Base-by-base conservation (phyloP, 2,888 invertebrate genomes). In the Clitarchus hookeri region DNA sequence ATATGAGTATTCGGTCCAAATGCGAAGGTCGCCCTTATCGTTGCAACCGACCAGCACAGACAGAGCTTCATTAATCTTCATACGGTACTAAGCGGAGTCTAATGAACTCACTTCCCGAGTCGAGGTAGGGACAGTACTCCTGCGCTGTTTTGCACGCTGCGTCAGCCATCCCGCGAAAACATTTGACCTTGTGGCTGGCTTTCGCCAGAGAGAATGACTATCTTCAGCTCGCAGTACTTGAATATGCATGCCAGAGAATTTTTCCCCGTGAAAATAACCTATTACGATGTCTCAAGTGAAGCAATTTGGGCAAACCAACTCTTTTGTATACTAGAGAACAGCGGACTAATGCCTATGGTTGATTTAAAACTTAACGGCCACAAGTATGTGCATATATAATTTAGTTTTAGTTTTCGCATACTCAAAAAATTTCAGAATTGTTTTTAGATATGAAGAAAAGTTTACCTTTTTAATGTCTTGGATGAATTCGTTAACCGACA, bases 11-110 rank as follows among this genome's bases (percentile, higher is more conserved):
- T 65, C 65, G 65, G 65, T 65, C 65, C 65, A 65, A 65, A 13
- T 65, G 65, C 65, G 65, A 65, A 65, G 65, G 65, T 65, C 65
- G 23, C 19, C 65, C 65, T 65, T 65, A 65, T 65, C 65, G 65
- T 65, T 65, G 65, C 65, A 65, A 65, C 65, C 11, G 11, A 6
- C 65, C 65, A 65, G 16, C 65, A 23, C 65, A 65, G 16, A 65
- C 65, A 65, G 6, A 65, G 65, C 65, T 16, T 19, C 16, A 65
- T 13, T 65, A 23, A 65, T 65, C 23, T 65, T 19, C 65, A 19
- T 16, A 16, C 4, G 11, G 16, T 65, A 23, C 16, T n/a, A n/a
- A 65, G 13, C 11, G 65, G 16, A 65, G 65, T 23, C 11, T 65
- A 23, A 23, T 19, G 65, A 65, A 65, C 65, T 65, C 65, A 19